phyloP scores from a whole-genome alignment of 1,140 invertebrate species.

The Chlorops oryzae region DNA sequence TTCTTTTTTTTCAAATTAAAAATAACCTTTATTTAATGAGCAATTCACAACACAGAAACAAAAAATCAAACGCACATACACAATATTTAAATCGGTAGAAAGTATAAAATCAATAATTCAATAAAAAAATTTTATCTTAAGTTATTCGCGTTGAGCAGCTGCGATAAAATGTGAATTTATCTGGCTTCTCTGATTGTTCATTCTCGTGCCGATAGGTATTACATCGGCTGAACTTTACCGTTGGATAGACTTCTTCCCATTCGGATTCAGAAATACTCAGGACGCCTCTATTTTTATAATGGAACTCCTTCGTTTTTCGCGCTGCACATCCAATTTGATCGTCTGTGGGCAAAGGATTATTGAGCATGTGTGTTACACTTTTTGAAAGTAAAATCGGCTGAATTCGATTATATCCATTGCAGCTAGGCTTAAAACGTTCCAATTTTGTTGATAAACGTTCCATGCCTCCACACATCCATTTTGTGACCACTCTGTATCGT shows the following conservation, averaged over 20 bases:
- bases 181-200: conserved; percentile 19
- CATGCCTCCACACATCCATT: conserved; percentile 42
- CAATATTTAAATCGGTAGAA: neutral
- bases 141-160: conserved; percentile 42
- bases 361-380: conserved; percentile 43
- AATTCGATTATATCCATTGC: conserved; percentile 41
- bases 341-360: conserved; percentile 33
- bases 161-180: conserved; percentile 34
- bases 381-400: conserved; percentile 39
- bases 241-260: conserved; percentile 43
- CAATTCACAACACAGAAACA: conserved; percentile 11
- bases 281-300: no score
- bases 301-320: no score
- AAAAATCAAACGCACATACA: conserved; percentile 12
- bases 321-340: conserved; percentile 10
- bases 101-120: no score
- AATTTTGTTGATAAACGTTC: conserved; percentile 32
- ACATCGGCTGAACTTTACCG: conserved; percentile 25
- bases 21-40: conserved; percentile 8
- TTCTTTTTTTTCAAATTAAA: neutral
- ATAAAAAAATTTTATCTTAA: conserved; percentile 15
- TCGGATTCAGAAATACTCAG: conserved; percentile 35
- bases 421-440: conserved; percentile 37
- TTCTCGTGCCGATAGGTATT: conserved; percentile 24
- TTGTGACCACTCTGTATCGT: no score